Percentiles rank a stretch among this genome's conserved stretches.
These are phyloP conservation scores for Sarcophaga subvicina DNA, from an alignment of 2,888 invertebrate species.

Conservation along the genomic window DNA sequence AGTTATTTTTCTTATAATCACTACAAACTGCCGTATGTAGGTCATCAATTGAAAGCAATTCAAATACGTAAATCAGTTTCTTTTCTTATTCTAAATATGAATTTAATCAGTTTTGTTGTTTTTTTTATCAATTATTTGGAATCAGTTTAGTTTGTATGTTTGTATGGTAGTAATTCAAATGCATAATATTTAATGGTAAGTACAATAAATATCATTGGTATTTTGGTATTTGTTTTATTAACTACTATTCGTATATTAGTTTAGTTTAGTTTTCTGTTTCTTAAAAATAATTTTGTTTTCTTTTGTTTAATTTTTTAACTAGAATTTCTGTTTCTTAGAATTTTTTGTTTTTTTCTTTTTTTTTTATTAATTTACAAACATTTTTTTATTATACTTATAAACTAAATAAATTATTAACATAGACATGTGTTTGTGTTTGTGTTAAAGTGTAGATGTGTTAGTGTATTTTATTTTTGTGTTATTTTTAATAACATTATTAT, in stretches of 20 bases:
- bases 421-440: not conserved
- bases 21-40: too few relatives aligned
- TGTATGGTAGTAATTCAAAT: not conserved
- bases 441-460: not conserved
- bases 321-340: not conserved
- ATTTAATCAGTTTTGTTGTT: too few relatives aligned
- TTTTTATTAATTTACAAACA: not conserved
- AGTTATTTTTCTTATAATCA: too few relatives aligned
- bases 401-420: not conserved
- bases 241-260: not conserved
- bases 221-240: not conserved
- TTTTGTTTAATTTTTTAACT: not conserved
- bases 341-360: not conserved
- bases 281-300: not conserved
- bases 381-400: not conserved
- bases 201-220: not conserved
- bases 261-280: not conserved
- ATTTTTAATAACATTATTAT: not conserved
- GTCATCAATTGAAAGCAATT: too few relatives aligned
- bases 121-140: not conserved
- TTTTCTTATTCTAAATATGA: too few relatives aligned
- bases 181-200: not conserved
- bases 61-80: too few relatives aligned
- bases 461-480: not conserved
- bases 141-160: not conserved